These are phyloP conservation scores for Hydropsyche tenuis DNA, from an alignment of 1,140 invertebrate species.

Conservation along the genomic window DNA sequence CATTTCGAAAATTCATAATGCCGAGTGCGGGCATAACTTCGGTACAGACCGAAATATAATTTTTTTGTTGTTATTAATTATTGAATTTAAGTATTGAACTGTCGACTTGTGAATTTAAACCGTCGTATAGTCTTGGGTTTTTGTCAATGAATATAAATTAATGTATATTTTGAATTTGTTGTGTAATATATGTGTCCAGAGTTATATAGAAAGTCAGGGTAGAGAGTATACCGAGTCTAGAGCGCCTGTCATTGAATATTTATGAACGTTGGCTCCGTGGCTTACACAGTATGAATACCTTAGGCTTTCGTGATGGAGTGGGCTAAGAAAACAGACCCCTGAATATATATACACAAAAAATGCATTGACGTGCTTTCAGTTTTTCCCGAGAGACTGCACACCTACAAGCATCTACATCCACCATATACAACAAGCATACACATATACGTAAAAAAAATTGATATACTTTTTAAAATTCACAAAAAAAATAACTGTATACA, in stretches of 20 bases:
- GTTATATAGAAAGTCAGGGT: constrained; percentile 7
- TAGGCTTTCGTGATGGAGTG: constrained; percentile 43
- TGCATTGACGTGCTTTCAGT: constrained; percentile 28
- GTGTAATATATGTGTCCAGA: not conserved
- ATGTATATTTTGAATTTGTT: constrained; percentile 10
- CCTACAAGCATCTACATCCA: not conserved
- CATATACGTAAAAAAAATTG: not conserved
- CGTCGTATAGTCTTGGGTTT: not conserved
- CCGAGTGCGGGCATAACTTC: too few relatives aligned
- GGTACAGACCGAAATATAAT: too few relatives aligned
- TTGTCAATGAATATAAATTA: not conserved
- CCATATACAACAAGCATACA: not conserved
- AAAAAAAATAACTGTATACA: too few relatives aligned
- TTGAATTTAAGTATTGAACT: not conserved
- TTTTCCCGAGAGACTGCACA: constrained; percentile 7
- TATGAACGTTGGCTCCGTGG: constrained; percentile 47
- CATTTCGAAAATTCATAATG: not conserved
- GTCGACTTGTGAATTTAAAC: not conserved
- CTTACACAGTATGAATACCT: constrained; percentile 49
- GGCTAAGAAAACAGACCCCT: constrained; percentile 35
- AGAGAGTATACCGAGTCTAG: constrained; percentile 30
- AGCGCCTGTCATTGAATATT: constrained; percentile 50
- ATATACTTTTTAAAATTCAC: not conserved
- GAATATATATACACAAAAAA: constrained; percentile 25
- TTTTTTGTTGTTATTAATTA: too few relatives aligned